A percentile compares a stretch with the other conserved stretches of the same genome.
These are phyloP conservation scores for Plecturocebus donacophilus DNA, from an alignment of 2,113 vertebrate species.

Conservation along the genomic window DNA sequence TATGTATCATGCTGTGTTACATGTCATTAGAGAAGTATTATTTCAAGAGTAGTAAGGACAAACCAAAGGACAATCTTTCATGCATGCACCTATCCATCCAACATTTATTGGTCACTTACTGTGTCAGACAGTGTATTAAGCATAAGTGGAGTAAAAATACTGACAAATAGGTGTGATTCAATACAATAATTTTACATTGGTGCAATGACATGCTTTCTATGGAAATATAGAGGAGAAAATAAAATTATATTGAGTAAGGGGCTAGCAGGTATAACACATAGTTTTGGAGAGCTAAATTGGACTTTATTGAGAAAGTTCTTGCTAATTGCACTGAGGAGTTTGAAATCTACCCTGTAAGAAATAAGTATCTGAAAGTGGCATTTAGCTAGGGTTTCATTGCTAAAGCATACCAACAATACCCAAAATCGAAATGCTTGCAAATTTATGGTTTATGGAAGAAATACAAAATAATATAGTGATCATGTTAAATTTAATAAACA, in stretches of 20 bases:
- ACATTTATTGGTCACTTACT: neutral
- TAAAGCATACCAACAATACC: neutral
- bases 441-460: neutral
- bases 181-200: neutral
- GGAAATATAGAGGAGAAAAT: slow-evolving; percentile 13
- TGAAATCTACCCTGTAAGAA: neutral
- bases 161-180: neutral
- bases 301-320: neutral
- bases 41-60: neutral
- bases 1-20: neutral
- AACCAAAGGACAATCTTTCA: neutral
- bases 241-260: neutral
- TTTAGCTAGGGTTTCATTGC: neutral
- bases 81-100: neutral
- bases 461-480: neutral
- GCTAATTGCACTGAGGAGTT: neutral
- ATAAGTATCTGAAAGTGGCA: neutral
- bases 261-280: neutral
- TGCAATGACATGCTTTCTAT: neutral
- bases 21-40: neutral
- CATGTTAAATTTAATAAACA: slow-evolving; percentile 9
- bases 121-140: neutral
- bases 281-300: neutral
- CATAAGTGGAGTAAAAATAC: neutral
- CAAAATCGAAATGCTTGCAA: neutral